Conservation (phyloP, 2,113 vertebrate species). For the Aegotheles bennettii region DNA sequence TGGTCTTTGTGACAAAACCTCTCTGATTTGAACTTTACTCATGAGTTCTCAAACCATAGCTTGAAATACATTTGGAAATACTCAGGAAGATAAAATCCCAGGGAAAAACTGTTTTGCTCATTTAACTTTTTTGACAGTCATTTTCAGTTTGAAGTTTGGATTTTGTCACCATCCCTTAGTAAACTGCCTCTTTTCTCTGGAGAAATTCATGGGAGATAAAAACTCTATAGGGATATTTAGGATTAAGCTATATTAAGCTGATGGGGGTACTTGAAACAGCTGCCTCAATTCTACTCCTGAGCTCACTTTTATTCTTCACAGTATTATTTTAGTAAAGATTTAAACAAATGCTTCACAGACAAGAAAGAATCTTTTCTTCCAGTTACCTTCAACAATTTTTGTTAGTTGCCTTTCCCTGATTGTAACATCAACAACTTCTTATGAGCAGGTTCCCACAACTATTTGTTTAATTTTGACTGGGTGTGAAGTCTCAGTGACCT, state of each 20-base stretch:
- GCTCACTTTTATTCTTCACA: background rate
- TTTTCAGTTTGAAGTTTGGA: background rate
- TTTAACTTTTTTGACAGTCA: background rate
- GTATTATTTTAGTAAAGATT: background rate
- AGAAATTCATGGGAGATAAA: background rate
- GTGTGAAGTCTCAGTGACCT: background rate
- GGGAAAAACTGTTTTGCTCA: background rate
- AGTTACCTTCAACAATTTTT: background rate
- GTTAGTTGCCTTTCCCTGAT: background rate
- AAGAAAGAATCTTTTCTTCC: background rate
- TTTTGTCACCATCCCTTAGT: background rate
- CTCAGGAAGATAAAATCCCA: background rate
- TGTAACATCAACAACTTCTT: background rate
- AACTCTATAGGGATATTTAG: background rate
- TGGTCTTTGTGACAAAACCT: background rate
- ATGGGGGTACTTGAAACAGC: background rate
- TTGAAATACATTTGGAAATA: background rate
- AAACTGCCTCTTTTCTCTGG: background rate
- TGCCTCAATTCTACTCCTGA: background rate
- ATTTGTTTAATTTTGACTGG: background rate
- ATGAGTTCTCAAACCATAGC: background rate
- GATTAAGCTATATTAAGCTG: background rate
- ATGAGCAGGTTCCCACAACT: background rate
- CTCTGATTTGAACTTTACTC: background rate
- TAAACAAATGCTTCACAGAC: background rate